Conservation (phyloP, 1,140 invertebrate species). For the Hormaphis cornu region DNA sequence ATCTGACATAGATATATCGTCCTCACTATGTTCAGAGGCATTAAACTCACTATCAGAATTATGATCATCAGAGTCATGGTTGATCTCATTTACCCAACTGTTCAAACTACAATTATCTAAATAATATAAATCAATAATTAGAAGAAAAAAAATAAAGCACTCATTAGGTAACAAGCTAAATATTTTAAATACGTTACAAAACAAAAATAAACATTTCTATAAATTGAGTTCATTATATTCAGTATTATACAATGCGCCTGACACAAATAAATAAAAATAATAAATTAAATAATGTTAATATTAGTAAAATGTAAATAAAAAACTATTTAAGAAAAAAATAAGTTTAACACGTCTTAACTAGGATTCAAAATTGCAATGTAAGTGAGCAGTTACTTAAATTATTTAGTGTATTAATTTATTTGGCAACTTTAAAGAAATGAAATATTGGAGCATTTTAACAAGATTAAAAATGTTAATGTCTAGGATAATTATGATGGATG, state of each 20-base stretch:
- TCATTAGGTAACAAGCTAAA: neutral
- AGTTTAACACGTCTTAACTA: neutral
- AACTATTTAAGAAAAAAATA: too few relatives aligned
- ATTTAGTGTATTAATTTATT: too few relatives aligned
- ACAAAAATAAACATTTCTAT: neutral
- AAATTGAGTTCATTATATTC: neutral
- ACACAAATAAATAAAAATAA: too few relatives aligned
- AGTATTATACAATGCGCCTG: too few relatives aligned
- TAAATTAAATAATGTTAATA: too few relatives aligned
- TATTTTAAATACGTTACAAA: neutral
- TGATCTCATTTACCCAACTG: neutral
- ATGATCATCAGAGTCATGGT: neutral
- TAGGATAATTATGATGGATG: too few relatives aligned
- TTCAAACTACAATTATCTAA: neutral
- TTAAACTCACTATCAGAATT: neutral
- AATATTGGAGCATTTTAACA: neutral
- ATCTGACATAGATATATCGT: slow-evolving; percentile 1
- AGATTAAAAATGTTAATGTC: neutral
- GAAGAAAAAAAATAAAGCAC: neutral
- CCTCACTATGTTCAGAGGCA: neutral
- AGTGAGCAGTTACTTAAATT: neutral
- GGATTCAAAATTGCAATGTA: neutral
- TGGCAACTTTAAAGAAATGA: neutral
- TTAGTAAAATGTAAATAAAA: too few relatives aligned
- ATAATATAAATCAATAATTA: neutral